Evolutionary conservation across 1,140 invertebrate species (phyloP), one percentile per base, ranked within the genome.

Genomic region (Mamestra configurata): DNA sequence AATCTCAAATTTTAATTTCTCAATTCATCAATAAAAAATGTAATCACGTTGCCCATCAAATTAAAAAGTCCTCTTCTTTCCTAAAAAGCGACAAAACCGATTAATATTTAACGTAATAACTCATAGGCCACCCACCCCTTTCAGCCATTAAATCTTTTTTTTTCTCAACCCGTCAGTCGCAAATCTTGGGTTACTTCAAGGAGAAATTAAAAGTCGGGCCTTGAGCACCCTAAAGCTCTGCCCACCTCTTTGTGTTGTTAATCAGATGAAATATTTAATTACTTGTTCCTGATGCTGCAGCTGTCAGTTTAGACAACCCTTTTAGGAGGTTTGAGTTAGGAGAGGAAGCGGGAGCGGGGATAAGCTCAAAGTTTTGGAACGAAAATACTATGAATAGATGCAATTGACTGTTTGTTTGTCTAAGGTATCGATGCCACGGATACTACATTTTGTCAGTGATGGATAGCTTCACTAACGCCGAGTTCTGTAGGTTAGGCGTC

Each of bases 221-320:
- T 85, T 53, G 64, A 87, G 88, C 79, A 79, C 86, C 31, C 49
- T 71, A 46, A 68, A 79, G 64, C 77, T 24, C 66, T 61, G 40
- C 77, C 27, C 70, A 53, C 76, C 43, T 85, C 86, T 91, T 89
- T 90, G 86, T 84, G 86, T 86, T 90, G 87, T 93, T 93, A 93
- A 94, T 94, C 90, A 94, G 90, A 88, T 92, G 88, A 93, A 91
- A 94, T 92, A 93, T 93, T 93, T 93, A 93, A 94, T 94, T 93
- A 93, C 86, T 84, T 83, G 81, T 82, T 71, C 81, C 84, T 86
- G 83, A 87, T 82, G 80, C 79, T 87, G 83, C 77, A 82, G 85
- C 83, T 89, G 88, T 91, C 86, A 86, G 84, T 87, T 79, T 66
- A 79, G 79, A 86, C 89, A 90, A 90, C 87, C 87, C 89, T 89